Conservation (phyloP, 2,797 vertebrate species). For the Nothura maculosa region DNA sequence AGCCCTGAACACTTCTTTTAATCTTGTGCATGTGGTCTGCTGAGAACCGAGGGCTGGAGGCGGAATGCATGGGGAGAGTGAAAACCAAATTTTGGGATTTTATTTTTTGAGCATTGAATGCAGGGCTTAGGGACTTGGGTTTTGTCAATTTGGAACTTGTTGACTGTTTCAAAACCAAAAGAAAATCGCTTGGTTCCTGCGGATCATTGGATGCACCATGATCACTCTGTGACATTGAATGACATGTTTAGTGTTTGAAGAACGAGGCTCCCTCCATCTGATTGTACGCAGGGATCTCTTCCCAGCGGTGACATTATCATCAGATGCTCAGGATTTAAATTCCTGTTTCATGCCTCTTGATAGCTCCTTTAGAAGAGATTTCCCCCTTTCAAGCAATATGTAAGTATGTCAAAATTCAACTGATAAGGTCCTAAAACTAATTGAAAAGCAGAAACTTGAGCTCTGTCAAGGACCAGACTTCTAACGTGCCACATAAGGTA, state of each 20-base stretch:
- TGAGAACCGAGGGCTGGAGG: not conserved
- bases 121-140: rapidly evolving
- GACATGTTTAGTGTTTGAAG: not conserved
- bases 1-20: not conserved
- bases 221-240: not conserved
- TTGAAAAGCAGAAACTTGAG: not conserved
- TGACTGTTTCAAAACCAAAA: not conserved
- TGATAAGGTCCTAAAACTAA: not conserved
- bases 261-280: rapidly evolving
- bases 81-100: not conserved
- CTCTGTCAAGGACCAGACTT: not conserved
- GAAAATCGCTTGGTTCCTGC: not conserved
- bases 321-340: not conserved
- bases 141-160: not conserved
- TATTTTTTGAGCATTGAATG: not conserved
- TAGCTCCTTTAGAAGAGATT: not conserved
- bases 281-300: not conserved
- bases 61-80: not conserved
- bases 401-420: not conserved
- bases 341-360: not conserved
- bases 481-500: not conserved
- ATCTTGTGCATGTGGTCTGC: not conserved
- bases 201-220: not conserved
- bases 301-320: not conserved
- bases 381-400: not conserved